Evolutionary conservation across 1,140 invertebrate species (phyloP).

Genomic region (Heliothis subflexa): DNA sequence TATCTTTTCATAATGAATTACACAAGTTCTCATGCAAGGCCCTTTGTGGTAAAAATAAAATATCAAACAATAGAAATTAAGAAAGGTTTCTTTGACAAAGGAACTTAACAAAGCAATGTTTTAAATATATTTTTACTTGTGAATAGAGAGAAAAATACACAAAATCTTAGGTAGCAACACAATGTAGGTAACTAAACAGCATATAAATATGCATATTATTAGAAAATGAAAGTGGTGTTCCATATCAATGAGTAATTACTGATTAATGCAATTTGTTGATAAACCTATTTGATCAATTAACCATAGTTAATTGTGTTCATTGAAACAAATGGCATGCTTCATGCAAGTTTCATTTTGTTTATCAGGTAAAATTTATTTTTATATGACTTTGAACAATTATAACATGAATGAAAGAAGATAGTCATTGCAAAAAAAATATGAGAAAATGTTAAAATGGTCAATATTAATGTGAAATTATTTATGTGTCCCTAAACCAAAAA

Average conservation of each 20-base stretch:
- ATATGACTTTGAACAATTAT: not conserved
- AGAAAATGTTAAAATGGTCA: not conserved
- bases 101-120: no score
- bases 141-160: not conserved
- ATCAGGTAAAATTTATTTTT: not conserved
- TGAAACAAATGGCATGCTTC: not conserved
- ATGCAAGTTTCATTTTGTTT: not conserved
- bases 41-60: no score
- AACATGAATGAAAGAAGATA: not conserved
- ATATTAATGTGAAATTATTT: no score
- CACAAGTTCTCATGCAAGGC: no score
- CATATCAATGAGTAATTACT: conserved; percentile 28
- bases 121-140: no score
- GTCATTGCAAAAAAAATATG: not conserved
- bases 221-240: not conserved
- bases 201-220: conserved; percentile 8
- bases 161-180: not conserved
- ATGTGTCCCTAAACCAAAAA: not conserved
- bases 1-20: no score
- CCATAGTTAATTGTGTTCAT: conserved; percentile 15
- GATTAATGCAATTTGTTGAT: conserved; percentile 25
- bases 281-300: conserved; percentile 26
- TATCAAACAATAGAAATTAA: no score
- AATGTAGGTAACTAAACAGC: not conserved
- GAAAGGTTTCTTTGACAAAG: no score